These are phyloP conservation scores for Psix sp. DNA, from an alignment of 1,140 invertebrate species.

Conservation along the genomic window DNA sequence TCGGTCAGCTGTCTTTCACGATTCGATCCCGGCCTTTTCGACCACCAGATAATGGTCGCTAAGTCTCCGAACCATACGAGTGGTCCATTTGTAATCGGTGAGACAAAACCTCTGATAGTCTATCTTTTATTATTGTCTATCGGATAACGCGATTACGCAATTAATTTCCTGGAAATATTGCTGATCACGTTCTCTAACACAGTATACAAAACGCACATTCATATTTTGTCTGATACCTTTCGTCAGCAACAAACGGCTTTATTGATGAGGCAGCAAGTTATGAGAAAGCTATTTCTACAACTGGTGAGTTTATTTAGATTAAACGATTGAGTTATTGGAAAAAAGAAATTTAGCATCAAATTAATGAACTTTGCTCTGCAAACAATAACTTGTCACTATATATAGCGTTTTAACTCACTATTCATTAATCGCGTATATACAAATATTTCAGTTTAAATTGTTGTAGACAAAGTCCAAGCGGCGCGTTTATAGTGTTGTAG, in stretches of 20 bases:
- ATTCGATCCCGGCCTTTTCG: slow-evolving; percentile 5
- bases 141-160: slow-evolving; percentile 14
- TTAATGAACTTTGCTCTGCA: no score
- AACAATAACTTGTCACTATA: no score
- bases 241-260: slow-evolving; percentile 52
- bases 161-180: slow-evolving; percentile 10
- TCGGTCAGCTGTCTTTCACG: slow-evolving; percentile 6
- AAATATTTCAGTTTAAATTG: background rate
- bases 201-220: slow-evolving; percentile 25
- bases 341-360: no score
- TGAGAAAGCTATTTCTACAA: slow-evolving; percentile 64
- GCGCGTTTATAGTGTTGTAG: slow-evolving; percentile 2
- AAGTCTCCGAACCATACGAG: slow-evolving; percentile 33
- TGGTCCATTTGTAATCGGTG: slow-evolving; percentile 61
- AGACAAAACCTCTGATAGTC: slow-evolving; percentile 20
- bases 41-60: slow-evolving; percentile 54
- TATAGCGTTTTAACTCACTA: background rate
- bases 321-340: background rate
- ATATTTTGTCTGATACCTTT: slow-evolving; percentile 44
- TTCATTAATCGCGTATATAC: background rate
- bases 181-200: slow-evolving; percentile 8
- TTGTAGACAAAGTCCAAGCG: background rate
- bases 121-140: background rate
- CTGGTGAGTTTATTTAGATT: slow-evolving; percentile 61
- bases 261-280: slow-evolving; percentile 56